Conservation (phyloP, 2,888 invertebrate genomes). For the Yponomeuta evonymella region DNA sequence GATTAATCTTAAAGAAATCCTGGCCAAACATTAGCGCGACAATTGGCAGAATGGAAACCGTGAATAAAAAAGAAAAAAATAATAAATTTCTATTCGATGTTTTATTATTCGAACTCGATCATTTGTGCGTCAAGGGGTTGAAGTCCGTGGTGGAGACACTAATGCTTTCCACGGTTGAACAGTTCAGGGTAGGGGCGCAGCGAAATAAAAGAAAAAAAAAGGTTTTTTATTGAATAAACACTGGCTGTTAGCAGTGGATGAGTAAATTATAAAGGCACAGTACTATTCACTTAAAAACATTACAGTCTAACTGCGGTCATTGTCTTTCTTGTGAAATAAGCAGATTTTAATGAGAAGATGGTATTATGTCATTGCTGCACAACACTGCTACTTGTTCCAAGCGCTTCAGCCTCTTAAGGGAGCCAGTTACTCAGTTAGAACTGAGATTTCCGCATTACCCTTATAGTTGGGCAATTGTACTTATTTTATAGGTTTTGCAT, state of each 20-base stretch:
- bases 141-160: conserved; percentile 32
- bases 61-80: conserved; percentile 33
- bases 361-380: too few relatives aligned
- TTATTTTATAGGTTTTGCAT: too few relatives aligned
- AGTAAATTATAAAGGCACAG: background rate
- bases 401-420: too few relatives aligned
- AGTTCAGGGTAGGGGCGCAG: conserved; percentile 42
- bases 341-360: too few relatives aligned
- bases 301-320: too few relatives aligned
- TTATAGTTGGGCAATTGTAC: too few relatives aligned
- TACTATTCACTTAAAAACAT: background rate
- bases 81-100: conserved; percentile 32
- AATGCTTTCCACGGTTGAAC: conserved; percentile 54
- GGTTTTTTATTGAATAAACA: conserved; percentile 36
- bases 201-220: conserved; percentile 25
- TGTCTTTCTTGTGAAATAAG: too few relatives aligned
- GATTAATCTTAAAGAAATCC: conserved; percentile 45
- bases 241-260: conserved; percentile 14
- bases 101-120: conserved; percentile 29
- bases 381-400: too few relatives aligned
- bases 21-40: conserved; percentile 25
- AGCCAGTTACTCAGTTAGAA: too few relatives aligned
- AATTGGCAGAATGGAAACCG: conserved; percentile 27
- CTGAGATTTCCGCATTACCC: too few relatives aligned
- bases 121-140: conserved; percentile 37